phyloP scores from a whole-genome alignment of 1,140 invertebrate genomes.

The Subanguina moxae region DNA sequence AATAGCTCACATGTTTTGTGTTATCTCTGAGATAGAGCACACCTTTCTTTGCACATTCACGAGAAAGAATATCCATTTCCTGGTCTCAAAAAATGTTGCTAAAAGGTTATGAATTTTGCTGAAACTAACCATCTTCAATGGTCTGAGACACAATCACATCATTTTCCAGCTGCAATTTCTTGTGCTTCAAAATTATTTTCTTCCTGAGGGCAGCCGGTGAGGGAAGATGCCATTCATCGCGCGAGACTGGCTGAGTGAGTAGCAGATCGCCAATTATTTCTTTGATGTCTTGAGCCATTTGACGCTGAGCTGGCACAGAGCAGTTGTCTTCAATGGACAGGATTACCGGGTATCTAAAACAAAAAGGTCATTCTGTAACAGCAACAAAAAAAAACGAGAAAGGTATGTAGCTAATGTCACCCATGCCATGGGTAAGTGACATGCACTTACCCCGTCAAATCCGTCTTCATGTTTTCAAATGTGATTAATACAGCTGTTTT shows the following conservation, averaged over 20 bases:
- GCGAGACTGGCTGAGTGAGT: constrained; percentile 45
- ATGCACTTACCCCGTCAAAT: no score
- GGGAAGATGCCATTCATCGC: constrained; percentile 67
- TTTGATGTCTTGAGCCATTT: constrained; percentile 83
- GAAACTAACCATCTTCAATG: constrained; percentile 35
- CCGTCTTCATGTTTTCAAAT: background rate
- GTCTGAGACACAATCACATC: constrained; percentile 32
- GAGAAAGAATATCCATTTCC: constrained; percentile 44
- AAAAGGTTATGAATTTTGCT: background rate
- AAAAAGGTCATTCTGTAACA: constrained; percentile 18
- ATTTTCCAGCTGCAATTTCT: constrained; percentile 53
- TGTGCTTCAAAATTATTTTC: constrained; percentile 63
- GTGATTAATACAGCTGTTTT: no score
- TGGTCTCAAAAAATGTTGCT: constrained; percentile 29
- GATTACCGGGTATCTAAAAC: constrained; percentile 80
- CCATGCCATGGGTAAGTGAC: background rate
- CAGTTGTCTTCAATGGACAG: constrained; percentile 98
- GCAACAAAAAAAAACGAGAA: constrained; percentile 13
- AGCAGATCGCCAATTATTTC: constrained; percentile 78
- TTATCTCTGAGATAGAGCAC: constrained; percentile 29
- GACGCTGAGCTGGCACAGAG: constrained; percentile 84
- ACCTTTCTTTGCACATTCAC: constrained; percentile 43
- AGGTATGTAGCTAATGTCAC: constrained; percentile 13
- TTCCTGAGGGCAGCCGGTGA: constrained; percentile 73
- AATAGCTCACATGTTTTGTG: constrained; percentile 1